These are phyloP conservation scores for Plutella xylostella DNA, from an alignment of 2,888 invertebrate genomes.

Conservation along the genomic window DNA sequence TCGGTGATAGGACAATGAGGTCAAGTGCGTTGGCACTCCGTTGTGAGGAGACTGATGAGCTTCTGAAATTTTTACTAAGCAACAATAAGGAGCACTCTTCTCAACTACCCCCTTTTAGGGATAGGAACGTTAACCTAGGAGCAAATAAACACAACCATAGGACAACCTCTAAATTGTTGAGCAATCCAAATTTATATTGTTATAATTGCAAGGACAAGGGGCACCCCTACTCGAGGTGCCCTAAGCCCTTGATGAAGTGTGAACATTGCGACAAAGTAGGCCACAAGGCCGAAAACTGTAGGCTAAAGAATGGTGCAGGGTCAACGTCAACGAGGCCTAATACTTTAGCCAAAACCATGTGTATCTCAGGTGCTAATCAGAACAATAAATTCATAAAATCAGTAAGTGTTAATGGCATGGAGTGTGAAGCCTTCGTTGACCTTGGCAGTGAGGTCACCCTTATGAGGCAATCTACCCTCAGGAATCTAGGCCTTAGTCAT, in stretches of 20 bases:
- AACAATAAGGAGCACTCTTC: slow-evolving; percentile 8
- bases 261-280: background rate
- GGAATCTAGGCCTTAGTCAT: background rate
- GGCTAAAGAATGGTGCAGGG: too few species aligned
- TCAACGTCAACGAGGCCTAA: too few species aligned
- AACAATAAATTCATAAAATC: too few species aligned
- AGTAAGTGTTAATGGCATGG: too few species aligned
- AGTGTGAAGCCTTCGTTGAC: background rate
- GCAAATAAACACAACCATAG: background rate
- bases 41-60: slow-evolving; percentile 7
- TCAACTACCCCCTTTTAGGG: background rate
- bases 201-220: slow-evolving; percentile 14
- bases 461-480: too few species aligned
- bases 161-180: too few species aligned
- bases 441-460: background rate
- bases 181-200: slow-evolving; percentile 7
- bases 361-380: too few species aligned
- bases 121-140: background rate
- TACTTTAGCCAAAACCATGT: too few species aligned
- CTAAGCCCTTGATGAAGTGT: slow-evolving; percentile 5
- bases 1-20: slow-evolving; percentile 13
- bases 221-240: slow-evolving; percentile 4
- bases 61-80: slow-evolving; percentile 11
- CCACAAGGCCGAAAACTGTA: background rate
- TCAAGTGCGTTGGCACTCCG: slow-evolving; percentile 13